Conservation (phyloP, 2,113 vertebrate species). For the Sitta europaea region DNA sequence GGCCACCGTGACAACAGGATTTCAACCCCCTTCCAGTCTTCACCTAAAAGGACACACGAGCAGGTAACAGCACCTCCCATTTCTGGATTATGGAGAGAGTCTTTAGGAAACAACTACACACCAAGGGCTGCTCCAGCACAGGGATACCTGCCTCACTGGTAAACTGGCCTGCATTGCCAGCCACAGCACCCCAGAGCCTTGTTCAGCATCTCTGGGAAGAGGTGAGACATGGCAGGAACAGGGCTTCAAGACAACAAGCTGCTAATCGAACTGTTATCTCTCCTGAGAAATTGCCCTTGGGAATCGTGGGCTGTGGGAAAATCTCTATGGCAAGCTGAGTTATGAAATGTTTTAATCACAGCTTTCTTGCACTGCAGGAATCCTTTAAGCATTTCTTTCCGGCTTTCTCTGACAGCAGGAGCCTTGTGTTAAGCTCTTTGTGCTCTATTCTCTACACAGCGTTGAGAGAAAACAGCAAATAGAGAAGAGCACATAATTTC, state of each 20-base stretch:
- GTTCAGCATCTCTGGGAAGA: background rate
- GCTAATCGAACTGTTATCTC: background rate
- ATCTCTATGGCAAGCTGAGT: background rate
- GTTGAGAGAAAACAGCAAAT: background rate
- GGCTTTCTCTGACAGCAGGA: background rate
- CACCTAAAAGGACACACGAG: accelerated
- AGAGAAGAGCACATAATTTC: background rate
- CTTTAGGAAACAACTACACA: background rate
- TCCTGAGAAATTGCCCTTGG: background rate
- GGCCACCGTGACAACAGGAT: background rate
- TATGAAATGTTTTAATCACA: background rate
- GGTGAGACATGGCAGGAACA: background rate
- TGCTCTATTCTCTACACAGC: background rate
- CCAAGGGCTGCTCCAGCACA: background rate
- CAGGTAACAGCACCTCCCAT: background rate
- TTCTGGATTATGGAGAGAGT: background rate
- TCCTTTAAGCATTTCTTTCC: background rate
- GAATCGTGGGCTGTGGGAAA: background rate
- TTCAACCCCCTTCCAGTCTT: background rate
- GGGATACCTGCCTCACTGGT: background rate
- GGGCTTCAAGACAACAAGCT: background rate
- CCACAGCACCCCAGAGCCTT: background rate
- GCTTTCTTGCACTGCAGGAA: background rate
- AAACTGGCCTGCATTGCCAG: background rate
- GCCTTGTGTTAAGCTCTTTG: background rate